Percentiles rank a stretch among this genome's conserved stretches.
phyloP scores from a whole-genome alignment of 2,113 vertebrate genomes.

The Dasyornis broadbenti region DNA sequence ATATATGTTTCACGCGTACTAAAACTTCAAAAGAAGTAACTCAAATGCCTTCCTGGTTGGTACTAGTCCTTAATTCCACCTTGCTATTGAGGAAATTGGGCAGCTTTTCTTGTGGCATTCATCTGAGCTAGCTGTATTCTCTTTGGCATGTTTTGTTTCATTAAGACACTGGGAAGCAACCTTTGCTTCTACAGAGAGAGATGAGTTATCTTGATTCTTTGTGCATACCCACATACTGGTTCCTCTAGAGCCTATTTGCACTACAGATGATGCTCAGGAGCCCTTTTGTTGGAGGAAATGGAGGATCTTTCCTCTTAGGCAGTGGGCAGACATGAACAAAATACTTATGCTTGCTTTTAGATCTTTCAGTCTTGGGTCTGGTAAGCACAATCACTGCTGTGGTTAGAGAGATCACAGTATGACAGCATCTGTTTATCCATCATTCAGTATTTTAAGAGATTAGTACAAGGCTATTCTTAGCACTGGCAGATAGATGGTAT shows the following conservation, averaged over 20 bases:
- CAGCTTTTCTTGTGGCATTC: background rate
- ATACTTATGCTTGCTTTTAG: background rate
- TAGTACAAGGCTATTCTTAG: conserved; percentile 9
- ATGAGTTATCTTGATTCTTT: background rate
- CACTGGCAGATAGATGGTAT: background rate
- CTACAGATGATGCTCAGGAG: background rate
- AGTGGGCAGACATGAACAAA: background rate
- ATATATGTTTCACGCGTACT: background rate
- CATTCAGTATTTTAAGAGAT: conserved; percentile 10
- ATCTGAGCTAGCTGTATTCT: background rate
- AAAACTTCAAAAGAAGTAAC: background rate
- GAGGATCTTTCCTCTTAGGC: background rate
- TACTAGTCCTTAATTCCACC: background rate
- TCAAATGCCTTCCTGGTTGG: background rate
- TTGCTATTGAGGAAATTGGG: background rate
- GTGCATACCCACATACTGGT: background rate
- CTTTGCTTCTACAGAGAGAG: background rate
- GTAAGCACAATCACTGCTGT: background rate
- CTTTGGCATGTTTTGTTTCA: background rate
- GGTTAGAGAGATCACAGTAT: background rate
- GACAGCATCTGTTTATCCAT: conserved; percentile 13
- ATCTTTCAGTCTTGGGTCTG: background rate
- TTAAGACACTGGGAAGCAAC: background rate
- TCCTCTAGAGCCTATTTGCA: background rate
- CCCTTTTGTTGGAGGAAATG: background rate